phyloP scores from a whole-genome alignment of 1,140 invertebrate species.

The Trigoniulus corallinus region DNA sequence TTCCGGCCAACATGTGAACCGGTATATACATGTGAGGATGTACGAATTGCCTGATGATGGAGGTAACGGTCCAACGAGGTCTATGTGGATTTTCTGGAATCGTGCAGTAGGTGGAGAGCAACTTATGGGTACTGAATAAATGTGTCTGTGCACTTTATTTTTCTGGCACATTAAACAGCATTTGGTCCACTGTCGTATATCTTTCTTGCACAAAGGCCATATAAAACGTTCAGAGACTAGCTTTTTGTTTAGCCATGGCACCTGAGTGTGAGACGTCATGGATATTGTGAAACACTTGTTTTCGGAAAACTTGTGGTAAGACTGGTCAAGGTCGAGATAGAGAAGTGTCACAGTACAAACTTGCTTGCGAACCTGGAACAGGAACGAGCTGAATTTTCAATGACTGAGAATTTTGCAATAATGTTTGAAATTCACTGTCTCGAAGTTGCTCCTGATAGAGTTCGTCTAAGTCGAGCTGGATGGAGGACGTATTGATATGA shows the following conservation, averaged over 20 bases:
- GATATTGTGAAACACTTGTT: slow-evolving; percentile 14
- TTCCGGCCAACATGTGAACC: slow-evolving; percentile 29
- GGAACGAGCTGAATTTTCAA: neutral
- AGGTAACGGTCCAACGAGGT: slow-evolving; percentile 31
- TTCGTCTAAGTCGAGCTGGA: neutral
- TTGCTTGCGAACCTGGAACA: neutral
- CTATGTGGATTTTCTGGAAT: slow-evolving; percentile 30
- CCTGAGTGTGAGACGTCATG: too few relatives aligned
- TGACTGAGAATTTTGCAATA: neutral
- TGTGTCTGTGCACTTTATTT: slow-evolving; percentile 14
- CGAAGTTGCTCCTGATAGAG: neutral
- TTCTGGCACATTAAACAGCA: slow-evolving; percentile 14
- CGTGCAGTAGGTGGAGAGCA: slow-evolving; percentile 15
- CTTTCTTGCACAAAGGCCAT: slow-evolving; percentile 24
- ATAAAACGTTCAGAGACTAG: slow-evolving; percentile 24
- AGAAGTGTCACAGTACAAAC: too few relatives aligned
- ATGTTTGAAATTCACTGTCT: slow-evolving; percentile 7
- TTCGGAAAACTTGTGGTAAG: neutral
- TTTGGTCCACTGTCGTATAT: slow-evolving; percentile 11
- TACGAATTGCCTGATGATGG: slow-evolving; percentile 19
- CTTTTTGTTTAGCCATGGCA: slow-evolving; percentile 17
- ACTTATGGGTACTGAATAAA: slow-evolving; percentile 9
- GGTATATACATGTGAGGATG: too few relatives aligned
- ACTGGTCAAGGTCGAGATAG: neutral
- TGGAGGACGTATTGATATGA: neutral